Conservation (phyloP, 2,797 vertebrate genomes). For the Rhinoraja longicauda region DNA sequence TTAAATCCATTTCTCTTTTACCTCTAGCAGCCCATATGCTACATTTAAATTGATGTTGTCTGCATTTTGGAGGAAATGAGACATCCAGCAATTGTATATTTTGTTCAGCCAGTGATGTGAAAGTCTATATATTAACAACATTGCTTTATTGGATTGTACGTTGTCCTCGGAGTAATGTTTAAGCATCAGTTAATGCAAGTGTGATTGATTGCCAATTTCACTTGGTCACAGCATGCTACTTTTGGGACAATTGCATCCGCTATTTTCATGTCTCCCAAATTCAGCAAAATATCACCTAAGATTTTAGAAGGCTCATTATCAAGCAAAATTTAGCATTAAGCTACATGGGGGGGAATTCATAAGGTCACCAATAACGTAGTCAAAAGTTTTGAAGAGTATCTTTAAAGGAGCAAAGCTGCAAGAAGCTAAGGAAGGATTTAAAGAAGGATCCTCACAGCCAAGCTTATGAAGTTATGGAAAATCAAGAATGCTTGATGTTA, state of each 20-base stretch:
- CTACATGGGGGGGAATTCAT: no score
- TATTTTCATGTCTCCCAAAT: no score
- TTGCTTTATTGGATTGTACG: neutral
- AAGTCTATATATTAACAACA: neutral
- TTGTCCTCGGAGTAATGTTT: neutral
- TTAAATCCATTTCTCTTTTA: neutral
- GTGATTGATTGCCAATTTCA: neutral
- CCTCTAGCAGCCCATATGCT: neutral
- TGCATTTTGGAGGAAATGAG: neutral
- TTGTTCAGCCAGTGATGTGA: neutral
- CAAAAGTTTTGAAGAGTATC: no score
- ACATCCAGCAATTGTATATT: neutral
- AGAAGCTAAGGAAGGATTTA: no score
- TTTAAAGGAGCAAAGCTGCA: no score
- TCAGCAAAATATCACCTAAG: no score
- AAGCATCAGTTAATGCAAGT: neutral
- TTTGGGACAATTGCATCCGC: neutral
- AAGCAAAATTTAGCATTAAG: no score
- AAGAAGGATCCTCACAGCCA: no score
- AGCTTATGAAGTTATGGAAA: no score
- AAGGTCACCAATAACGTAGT: no score
- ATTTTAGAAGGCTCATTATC: no score
- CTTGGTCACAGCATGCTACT: neutral
- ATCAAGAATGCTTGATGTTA: no score
- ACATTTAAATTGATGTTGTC: neutral